phyloP scores from a whole-genome alignment of 2,113 vertebrate genomes.

The Tetrax tetrax region DNA sequence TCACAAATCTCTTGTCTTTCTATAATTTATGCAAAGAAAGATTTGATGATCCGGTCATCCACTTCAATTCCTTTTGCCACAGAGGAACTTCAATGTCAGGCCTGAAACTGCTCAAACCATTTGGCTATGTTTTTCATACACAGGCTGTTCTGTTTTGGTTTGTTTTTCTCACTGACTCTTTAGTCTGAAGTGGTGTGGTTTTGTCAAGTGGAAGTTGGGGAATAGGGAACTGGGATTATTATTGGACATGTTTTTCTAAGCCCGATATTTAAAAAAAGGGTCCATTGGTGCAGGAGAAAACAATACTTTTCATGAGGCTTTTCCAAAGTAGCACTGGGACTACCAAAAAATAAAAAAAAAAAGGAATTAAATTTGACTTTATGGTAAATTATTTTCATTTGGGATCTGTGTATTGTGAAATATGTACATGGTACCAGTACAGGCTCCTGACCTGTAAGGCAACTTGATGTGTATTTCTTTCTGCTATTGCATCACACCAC shows the following conservation, averaged over 20 bases:
- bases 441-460: not conserved
- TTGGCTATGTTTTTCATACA: not conserved
- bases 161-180: not conserved
- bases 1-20: not conserved
- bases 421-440: not conserved
- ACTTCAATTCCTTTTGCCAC: not conserved
- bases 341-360: too few species aligned
- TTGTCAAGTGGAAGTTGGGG: not conserved
- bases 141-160: not conserved
- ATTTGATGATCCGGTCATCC: not conserved
- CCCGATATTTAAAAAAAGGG: not conserved
- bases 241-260: not conserved
- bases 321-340: not conserved
- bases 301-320: not conserved
- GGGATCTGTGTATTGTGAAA: rapidly evolving
- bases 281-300: not conserved
- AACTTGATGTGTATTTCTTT: not conserved
- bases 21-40: not conserved
- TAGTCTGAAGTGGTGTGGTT: not conserved
- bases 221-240: not conserved
- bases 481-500: not conserved
- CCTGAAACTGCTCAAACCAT: not conserved
- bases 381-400: not conserved
- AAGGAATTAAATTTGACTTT: not conserved
- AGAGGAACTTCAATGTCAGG: not conserved